Evolutionary conservation across 2,888 invertebrate species (phyloP).

Genomic region (Troglohyphantes excavatus): DNA sequence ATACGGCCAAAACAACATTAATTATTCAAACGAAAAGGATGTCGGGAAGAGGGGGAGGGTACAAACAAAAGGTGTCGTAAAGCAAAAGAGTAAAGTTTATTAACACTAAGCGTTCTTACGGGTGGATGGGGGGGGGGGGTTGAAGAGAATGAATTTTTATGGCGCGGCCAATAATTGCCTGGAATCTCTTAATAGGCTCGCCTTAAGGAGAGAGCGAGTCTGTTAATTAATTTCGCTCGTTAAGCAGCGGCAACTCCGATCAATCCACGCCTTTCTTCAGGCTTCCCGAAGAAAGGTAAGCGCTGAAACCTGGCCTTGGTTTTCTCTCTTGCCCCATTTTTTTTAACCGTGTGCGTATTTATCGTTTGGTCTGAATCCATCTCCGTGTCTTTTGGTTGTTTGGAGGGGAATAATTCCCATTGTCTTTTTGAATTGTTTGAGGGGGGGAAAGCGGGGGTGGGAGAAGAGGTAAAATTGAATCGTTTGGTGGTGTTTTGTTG

Average conservation of each 20-base stretch:
- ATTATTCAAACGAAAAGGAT: constrained; percentile 69
- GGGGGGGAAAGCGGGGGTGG: neutral
- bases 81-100: constrained; percentile 78
- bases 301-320: constrained; percentile 12
- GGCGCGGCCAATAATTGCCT: constrained; percentile 76
- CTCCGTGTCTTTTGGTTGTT: constrained; percentile 40
- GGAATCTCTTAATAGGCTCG: constrained; percentile 76
- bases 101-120: constrained; percentile 73
- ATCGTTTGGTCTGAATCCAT: constrained; percentile 15
- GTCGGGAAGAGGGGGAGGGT: constrained; percentile 14
- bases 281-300: constrained; percentile 15
- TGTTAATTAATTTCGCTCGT: constrained; percentile 78
- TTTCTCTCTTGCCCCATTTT: constrained; percentile 5
- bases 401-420: constrained; percentile 39
- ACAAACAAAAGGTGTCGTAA: constrained; percentile 77
- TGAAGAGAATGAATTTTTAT: constrained; percentile 73
- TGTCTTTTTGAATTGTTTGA: constrained; percentile 37
- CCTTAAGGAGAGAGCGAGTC: constrained; percentile 56
- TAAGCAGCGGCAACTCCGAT: constrained; percentile 47
- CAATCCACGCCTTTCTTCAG: constrained; percentile 23
- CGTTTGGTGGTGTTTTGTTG: constrained; percentile 23
- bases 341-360: constrained; percentile 8
- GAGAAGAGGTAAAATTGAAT: neutral
- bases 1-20: constrained; percentile 74
- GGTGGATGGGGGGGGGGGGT: constrained; percentile 12